Percentiles rank a stretch among this genome's conserved stretches.
Evolutionary conservation across 2,797 vertebrate species (phyloP).

Genomic region (Gymnoscopelus braueri): DNA sequence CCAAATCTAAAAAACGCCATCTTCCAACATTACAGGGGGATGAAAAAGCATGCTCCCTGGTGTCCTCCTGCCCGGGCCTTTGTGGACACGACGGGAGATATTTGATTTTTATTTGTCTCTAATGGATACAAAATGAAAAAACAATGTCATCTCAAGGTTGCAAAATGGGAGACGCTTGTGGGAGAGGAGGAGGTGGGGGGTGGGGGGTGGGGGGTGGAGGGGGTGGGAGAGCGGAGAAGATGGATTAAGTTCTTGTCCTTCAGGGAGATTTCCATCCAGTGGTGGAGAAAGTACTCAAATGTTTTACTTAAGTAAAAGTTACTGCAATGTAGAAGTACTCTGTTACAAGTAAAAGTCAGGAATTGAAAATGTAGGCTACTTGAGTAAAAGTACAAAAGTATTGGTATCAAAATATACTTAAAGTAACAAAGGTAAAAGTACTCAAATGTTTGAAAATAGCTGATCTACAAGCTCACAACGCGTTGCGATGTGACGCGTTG

Average conservation of each 20-base stretch:
- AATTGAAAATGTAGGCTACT: too few relatives aligned
- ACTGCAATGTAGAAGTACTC: too few relatives aligned
- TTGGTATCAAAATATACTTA: too few relatives aligned
- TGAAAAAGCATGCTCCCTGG: constrained; percentile 35
- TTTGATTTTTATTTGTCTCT: constrained; percentile 37
- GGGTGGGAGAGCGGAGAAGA: constrained; percentile 45
- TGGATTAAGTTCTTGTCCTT: constrained; percentile 63
- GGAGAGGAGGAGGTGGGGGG: constrained; percentile 47
- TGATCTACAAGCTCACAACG: too few relatives aligned
- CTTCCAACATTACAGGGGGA: background rate
- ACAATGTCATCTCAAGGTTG: constrained; percentile 65
- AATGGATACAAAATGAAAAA: constrained; percentile 32
- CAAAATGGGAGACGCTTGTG: constrained; percentile 5
- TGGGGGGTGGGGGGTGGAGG: constrained; percentile 48
- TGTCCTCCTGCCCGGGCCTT: constrained; percentile 17
- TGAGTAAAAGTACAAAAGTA: too few relatives aligned
- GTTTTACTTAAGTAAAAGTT: too few relatives aligned
- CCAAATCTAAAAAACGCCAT: constrained; percentile 3
- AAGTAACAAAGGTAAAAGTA: too few relatives aligned
- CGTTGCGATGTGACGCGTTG: too few relatives aligned
- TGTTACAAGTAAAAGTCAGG: too few relatives aligned
- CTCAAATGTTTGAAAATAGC: too few relatives aligned
- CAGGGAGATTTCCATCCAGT: constrained; percentile 66
- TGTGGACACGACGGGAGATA: constrained; percentile 26
- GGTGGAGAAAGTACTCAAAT: too few relatives aligned